phyloP scores from a whole-genome alignment of 2,888 invertebrate species.

The Neocrepidodera transversa region DNA sequence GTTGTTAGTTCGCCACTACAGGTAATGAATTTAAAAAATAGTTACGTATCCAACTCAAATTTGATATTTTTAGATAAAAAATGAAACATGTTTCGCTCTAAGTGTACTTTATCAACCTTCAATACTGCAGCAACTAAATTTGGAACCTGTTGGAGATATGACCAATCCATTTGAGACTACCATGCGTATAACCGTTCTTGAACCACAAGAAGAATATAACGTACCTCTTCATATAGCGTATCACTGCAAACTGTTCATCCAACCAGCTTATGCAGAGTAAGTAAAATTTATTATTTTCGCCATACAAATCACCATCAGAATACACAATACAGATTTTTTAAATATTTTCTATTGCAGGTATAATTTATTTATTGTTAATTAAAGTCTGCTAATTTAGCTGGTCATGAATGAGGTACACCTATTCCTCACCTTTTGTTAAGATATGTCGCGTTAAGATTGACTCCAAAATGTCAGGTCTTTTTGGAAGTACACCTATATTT shows the following conservation, averaged over 20 bases:
- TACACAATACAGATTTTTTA: too few relatives aligned
- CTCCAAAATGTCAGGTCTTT: too few relatives aligned
- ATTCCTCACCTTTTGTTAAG: too few relatives aligned
- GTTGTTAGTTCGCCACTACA: constrained; percentile 77
- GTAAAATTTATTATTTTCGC: too few relatives aligned
- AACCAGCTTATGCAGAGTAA: constrained; percentile 78
- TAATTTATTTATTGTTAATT: too few relatives aligned
- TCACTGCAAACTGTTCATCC: constrained; percentile 77
- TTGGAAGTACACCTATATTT: too few relatives aligned
- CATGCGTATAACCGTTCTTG: constrained; percentile 74
- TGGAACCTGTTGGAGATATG: constrained; percentile 69
- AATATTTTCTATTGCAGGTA: too few relatives aligned
- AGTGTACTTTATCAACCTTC: constrained; percentile 78
- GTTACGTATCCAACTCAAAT: not conserved
- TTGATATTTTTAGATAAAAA: constrained; percentile 66
- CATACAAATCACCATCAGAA: not conserved
- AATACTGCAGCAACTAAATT: constrained; percentile 71
- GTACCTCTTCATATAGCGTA: constrained; percentile 82
- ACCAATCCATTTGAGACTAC: constrained; percentile 80
- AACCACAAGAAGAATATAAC: constrained; percentile 76
- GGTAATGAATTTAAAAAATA: too few relatives aligned
- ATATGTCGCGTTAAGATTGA: too few relatives aligned
- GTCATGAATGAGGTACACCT: too few relatives aligned
- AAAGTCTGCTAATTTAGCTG: too few relatives aligned
- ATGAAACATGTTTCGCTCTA: constrained; percentile 79